phyloP scores from a whole-genome alignment of 2,113 vertebrate genomes.

The Plotosus lineatus region DNA sequence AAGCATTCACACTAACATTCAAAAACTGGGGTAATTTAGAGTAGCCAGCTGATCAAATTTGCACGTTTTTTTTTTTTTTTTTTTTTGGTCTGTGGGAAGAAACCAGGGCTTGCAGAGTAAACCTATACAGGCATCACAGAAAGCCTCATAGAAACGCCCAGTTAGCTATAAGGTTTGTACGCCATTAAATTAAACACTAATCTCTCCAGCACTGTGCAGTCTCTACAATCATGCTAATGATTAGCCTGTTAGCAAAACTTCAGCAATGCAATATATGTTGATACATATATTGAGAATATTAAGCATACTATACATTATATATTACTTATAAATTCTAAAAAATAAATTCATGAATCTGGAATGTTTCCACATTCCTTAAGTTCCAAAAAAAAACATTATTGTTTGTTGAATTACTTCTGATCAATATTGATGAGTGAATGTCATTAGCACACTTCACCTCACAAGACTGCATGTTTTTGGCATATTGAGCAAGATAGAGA shows the following conservation, averaged over 20 bases:
- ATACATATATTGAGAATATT: not conserved
- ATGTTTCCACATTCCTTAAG: not conserved
- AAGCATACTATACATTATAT: not conserved
- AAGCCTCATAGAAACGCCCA: too few species aligned
- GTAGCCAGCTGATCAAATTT: too few species aligned
- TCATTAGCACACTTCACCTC: slow-evolving; percentile 27
- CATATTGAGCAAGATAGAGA: not conserved
- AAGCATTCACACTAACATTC: too few species aligned
- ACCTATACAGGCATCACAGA: too few species aligned
- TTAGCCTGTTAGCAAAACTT: not conserved
- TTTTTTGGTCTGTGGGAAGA: too few species aligned
- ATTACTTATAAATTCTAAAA: not conserved
- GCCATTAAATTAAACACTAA: too few species aligned
- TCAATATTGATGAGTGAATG: slow-evolving; percentile 1
- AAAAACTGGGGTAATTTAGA: too few species aligned
- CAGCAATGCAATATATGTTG: not conserved
- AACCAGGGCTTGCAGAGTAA: too few species aligned
- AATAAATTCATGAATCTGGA: not conserved
- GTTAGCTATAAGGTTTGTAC: too few species aligned
- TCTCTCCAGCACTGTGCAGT: too few species aligned
- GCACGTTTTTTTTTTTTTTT: too few species aligned
- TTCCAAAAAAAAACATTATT: slow-evolving; percentile 14
- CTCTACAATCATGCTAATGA: too few species aligned
- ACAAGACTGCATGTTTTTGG: slow-evolving; percentile 15
- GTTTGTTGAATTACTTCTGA: slow-evolving; percentile 19